phyloP scores from a whole-genome alignment of 2,797 vertebrate genomes.

The Furcifer pardalis region DNA sequence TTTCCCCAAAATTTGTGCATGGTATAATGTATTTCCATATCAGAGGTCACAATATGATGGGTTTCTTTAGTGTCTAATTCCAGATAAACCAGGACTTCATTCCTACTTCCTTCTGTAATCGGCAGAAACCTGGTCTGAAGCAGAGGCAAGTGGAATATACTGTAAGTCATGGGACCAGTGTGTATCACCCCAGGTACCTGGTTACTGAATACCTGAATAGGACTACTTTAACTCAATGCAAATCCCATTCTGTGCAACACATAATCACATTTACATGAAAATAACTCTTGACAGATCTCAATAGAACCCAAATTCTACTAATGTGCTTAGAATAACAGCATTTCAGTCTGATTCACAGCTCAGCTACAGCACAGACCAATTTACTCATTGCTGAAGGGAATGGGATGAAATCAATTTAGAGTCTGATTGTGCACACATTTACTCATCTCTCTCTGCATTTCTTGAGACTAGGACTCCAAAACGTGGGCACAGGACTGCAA shows the following conservation, averaged over 20 bases:
- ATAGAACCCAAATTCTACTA: constrained; percentile 1
- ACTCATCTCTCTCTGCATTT: background rate
- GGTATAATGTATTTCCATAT: background rate
- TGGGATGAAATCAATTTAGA: constrained; percentile 15
- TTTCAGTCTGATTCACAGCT: background rate
- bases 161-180: background rate
- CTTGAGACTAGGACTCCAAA: background rate
- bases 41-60: too few species aligned
- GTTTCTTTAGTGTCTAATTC: too few species aligned
- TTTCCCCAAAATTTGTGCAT: background rate
- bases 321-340: constrained; percentile 8
- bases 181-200: background rate
- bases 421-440: background rate
- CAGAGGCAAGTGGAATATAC: background rate
- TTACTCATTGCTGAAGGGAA: constrained; percentile 24
- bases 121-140: too few species aligned
- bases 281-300: background rate
- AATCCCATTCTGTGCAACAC: too few species aligned
- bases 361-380: background rate
- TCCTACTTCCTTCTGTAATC: too few species aligned
- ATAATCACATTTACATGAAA: background rate
- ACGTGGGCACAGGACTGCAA: background rate
- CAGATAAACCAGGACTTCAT: too few species aligned
- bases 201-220: background rate
- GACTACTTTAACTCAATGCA: background rate